phyloP scores from a whole-genome alignment of 1,140 invertebrate species.

The Yoshiicerus persimilis region DNA sequence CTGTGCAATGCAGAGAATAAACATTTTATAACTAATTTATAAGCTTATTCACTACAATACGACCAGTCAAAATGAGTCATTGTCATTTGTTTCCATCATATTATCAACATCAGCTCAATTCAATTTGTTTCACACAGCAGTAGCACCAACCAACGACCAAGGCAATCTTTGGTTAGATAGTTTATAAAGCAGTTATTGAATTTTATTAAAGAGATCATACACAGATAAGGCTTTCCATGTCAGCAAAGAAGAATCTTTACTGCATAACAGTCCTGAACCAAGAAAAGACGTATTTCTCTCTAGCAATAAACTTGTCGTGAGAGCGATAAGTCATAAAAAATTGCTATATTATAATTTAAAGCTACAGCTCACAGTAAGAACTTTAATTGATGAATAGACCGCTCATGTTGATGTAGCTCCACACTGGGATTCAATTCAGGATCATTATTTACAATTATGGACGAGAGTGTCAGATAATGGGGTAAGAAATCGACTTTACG shows the following conservation, averaged over 20 bases:
- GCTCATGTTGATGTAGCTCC: not conserved
- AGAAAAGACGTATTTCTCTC: too few relatives aligned
- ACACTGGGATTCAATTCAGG: not conserved
- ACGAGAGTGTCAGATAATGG: not conserved
- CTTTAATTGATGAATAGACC: not conserved
- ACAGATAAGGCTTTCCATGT: not conserved
- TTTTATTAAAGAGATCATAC: not conserved
- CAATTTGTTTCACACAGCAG: not conserved
- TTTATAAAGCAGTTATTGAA: not conserved
- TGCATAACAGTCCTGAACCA: too few relatives aligned
- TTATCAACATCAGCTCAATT: not conserved
- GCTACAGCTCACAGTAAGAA: not conserved
- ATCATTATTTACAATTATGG: not conserved
- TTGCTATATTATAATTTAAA: not conserved
- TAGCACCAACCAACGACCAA: not conserved
- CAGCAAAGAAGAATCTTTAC: not conserved
- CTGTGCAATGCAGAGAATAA: not conserved
- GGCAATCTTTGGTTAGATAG: not conserved
- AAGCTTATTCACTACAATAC: not conserved
- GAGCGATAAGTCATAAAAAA: not conserved
- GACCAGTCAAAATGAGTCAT: not conserved
- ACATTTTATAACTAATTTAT: constrained; percentile 12
- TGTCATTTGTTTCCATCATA: not conserved
- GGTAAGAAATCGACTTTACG: not conserved
- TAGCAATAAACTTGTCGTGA: not conserved